These are phyloP conservation scores for Scyliorhinus canicula DNA, from an alignment of 2,797 vertebrate genomes.

Conservation along the genomic window DNA sequence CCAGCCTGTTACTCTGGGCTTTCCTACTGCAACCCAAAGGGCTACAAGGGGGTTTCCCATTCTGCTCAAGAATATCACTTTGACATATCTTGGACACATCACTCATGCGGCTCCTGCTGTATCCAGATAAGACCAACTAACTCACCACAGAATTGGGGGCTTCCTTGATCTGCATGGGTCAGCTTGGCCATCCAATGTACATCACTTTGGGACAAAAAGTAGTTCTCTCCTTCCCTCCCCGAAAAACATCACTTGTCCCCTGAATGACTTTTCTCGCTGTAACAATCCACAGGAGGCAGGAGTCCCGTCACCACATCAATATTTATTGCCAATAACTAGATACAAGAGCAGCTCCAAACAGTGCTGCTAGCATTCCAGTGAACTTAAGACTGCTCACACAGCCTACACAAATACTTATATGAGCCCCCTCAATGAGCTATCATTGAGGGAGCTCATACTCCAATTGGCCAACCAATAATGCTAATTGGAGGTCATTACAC, in stretches of 20 bases:
- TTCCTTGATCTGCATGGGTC: neutral
- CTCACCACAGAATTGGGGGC: neutral
- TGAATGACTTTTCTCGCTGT: neutral
- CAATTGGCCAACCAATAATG: no score
- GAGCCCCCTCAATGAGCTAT: no score
- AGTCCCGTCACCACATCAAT: no score
- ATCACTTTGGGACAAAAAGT: neutral
- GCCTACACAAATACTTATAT: no score
- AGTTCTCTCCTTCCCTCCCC: neutral
- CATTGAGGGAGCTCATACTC: no score
- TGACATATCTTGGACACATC: no score
- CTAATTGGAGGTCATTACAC: no score
- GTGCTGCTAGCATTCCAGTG: no score
- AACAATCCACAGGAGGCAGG: no score
- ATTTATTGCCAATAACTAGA: no score
- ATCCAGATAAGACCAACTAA: neutral
- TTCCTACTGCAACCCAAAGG: neutral
- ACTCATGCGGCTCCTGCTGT: neutral
- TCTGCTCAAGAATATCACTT: neutral
- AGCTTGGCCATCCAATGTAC: neutral
- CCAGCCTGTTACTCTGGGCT: neutral
- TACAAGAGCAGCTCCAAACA: no score
- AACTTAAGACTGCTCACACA: no score
- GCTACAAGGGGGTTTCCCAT: neutral
- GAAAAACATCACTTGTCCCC: neutral